phyloP scores from a whole-genome alignment of 2,113 vertebrate genomes.

The Mesoclemmys tuberculata region DNA sequence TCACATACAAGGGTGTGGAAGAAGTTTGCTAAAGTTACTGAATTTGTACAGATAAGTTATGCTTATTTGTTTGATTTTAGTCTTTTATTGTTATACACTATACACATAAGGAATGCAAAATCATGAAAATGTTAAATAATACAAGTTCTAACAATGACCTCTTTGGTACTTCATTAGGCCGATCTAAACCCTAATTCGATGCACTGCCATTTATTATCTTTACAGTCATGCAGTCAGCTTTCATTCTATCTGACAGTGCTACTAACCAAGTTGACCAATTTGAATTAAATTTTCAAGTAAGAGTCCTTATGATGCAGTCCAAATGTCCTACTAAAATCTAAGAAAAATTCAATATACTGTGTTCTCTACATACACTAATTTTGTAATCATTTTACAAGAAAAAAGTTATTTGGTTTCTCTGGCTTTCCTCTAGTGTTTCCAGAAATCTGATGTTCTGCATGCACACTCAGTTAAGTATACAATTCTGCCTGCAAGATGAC shows the following conservation, averaged over 20 bases:
- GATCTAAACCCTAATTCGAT: neutral
- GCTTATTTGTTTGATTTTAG: neutral
- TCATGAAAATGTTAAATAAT: neutral
- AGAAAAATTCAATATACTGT: neutral
- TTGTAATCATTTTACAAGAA: neutral
- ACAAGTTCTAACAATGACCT: neutral
- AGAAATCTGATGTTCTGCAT: accelerated
- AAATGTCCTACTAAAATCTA: neutral
- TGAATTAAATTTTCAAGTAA: neutral
- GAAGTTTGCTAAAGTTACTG: neutral
- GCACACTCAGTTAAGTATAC: accelerated
- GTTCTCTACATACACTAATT: neutral
- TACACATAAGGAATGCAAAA: conserved; percentile 1
- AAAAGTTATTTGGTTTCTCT: neutral
- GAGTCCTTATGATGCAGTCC: neutral
- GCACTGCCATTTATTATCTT: neutral
- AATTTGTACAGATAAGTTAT: neutral
- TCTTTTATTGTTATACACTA: conserved; percentile 10
- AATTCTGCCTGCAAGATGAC: neutral
- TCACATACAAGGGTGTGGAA: neutral
- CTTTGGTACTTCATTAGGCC: neutral
- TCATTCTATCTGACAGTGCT: neutral
- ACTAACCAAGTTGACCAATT: neutral
- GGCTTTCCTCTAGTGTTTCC: neutral
- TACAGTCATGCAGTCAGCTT: neutral